Base-by-base conservation (phyloP, 2,888 invertebrate genomes). In the Hesperia comma region DNA sequence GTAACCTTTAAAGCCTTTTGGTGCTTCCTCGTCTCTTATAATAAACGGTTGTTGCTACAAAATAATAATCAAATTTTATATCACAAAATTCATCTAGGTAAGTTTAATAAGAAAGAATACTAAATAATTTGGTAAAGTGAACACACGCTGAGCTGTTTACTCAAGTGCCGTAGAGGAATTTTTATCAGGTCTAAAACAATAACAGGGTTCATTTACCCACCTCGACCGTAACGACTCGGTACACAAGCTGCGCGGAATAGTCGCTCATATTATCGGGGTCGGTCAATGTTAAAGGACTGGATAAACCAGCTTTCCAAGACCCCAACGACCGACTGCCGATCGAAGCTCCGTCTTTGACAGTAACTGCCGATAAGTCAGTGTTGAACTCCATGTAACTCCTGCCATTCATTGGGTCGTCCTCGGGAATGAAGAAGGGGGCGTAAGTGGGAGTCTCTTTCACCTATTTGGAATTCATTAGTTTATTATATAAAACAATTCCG, bases 21-120 rank as follows among this genome's bases (percentile, higher is more conserved):
- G 94, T 0, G 94, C 89, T 0, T 86, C 93, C 54, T 95, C 93
- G 75, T 96, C 95, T 80, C 93, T 93, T 80, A 96, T 95, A 51
- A 97, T 95, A 78, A 98, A 98, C 0, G 98, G 98, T 68, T 96
- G 94, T 95, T 97, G 97, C 95, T 96, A 80, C 61, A 92, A 93
- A 41, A 60, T 8, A 43, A 19, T 60, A 7, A 61, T 40, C 61
- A 76, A n/a, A n/a, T n/a, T n/a, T n/a, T n/a, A n/a, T n/a, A n/a
- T n/a, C n/a, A n/a, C n/a, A n/a, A n/a, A n/a, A n/a, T n/a, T n/a
- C n/a, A n/a, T n/a, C n/a, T n/a, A n/a, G n/a, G n/a, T n/a, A 69
- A 74, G 75, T 73, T 74, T 75, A 49, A 49, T 6, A 53, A 32
- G 15, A 32, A 32, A 43, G 41, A 61, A 1, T 19, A 17, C 49